Evolutionary conservation across 2,888 invertebrate species (phyloP).

Genomic region (Drosophila stalkeri): DNA sequence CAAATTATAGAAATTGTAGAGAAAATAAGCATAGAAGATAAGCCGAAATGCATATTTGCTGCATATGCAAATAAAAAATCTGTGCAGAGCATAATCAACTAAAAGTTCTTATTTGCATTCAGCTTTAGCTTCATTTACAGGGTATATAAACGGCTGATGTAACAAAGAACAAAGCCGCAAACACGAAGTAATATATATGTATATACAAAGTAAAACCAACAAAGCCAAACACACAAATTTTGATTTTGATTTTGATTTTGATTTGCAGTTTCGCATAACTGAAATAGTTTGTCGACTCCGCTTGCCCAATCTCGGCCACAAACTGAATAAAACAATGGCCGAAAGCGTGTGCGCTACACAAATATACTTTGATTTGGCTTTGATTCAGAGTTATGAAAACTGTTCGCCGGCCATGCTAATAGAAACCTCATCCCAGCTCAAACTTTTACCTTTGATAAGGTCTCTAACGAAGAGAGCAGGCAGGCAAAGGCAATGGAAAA

Average conservation of each 20-base stretch:
- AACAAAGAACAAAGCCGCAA: slow-evolving; percentile 3
- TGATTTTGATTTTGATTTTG: slow-evolving; percentile 18
- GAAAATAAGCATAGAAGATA: background rate
- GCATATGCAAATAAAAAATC: background rate
- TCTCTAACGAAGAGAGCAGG: background rate
- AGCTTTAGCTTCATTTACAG: slow-evolving; percentile 2
- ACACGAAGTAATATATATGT: slow-evolving; percentile 44
- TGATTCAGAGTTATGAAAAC: background rate
- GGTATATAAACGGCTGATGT: slow-evolving; percentile 21
- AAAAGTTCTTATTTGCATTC: background rate
- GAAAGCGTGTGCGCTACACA: slow-evolving; percentile 33
- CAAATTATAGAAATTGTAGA: background rate
- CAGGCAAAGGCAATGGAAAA: background rate
- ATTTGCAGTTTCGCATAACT: slow-evolving; percentile 64
- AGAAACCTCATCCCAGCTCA: background rate
- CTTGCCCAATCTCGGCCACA: slow-evolving; percentile 28
- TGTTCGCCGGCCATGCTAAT: background rate
- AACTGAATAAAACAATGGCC: slow-evolving; percentile 37
- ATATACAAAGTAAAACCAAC: slow-evolving; percentile 49
- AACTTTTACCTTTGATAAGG: slow-evolving; percentile 4
- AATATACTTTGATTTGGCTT: slow-evolving; percentile 50
- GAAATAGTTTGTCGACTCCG: slow-evolving; percentile 56
- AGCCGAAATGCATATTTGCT: background rate
- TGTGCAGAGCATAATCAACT: background rate
- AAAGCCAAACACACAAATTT: slow-evolving; percentile 33